Percentiles rank a stretch among this genome's conserved stretches.
Conservation (phyloP, 2,113 vertebrate species). For the Daubentonia madagascariensis region DNA sequence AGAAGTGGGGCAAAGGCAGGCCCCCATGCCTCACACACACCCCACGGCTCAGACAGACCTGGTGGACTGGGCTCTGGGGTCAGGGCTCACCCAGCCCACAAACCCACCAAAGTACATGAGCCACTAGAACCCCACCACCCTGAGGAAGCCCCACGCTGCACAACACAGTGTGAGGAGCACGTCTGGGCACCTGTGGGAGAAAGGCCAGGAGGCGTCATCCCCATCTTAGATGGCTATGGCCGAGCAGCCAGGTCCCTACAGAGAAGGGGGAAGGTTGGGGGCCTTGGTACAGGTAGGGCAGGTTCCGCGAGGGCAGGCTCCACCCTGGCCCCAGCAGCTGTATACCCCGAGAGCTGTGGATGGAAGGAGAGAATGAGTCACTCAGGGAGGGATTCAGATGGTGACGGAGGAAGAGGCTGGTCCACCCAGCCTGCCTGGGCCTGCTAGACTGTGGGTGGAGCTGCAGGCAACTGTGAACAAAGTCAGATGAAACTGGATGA, state of each 20-base stretch:
- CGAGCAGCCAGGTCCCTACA: conserved; percentile 19
- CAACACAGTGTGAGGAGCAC: background rate
- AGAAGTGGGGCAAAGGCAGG: conserved; percentile 29
- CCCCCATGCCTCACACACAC: conserved; percentile 14
- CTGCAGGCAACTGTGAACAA: conserved; percentile 34
- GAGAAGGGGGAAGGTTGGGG: background rate
- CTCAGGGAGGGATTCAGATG: conserved; percentile 5
- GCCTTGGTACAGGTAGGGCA: background rate
- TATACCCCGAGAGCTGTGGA: conserved; percentile 7
- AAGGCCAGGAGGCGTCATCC: background rate
- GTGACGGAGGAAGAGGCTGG: conserved; percentile 35
- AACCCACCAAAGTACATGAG: background rate
- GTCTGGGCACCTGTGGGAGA: conserved; percentile 35
- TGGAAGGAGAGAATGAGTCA: conserved; percentile 70
- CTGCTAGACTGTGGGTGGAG: conserved; percentile 69
- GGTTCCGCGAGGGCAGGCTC: background rate
- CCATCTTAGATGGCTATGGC: background rate
- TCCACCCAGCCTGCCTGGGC: conserved; percentile 58
- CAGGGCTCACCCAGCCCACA: conserved; percentile 51
- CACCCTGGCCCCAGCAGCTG: conserved; percentile 30
- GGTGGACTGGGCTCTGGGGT: conserved; percentile 31
- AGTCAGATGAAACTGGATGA: conserved; percentile 16
- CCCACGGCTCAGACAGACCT: conserved; percentile 39
- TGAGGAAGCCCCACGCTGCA: background rate
- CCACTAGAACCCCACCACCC: background rate